Evolutionary conservation across 1,140 invertebrate species (phyloP).

Genomic region (Daktulosphaira vitifoliae): DNA sequence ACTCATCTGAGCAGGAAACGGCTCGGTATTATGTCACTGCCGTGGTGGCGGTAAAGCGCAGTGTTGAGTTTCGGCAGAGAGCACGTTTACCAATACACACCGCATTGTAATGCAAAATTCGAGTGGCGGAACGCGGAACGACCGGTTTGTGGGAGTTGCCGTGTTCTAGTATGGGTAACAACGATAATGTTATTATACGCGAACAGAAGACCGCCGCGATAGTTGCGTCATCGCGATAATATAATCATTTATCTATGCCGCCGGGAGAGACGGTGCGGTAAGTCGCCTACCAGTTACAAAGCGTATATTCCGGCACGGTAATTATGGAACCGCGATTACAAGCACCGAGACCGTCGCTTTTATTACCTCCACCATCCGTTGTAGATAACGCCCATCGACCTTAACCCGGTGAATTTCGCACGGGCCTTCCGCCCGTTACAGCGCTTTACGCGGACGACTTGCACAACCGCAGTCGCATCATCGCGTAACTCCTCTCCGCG

Average conservation of each 20-base stretch:
- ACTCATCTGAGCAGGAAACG: constrained; percentile 17
- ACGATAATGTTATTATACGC: too few species aligned
- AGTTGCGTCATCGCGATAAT: not conserved
- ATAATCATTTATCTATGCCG: not conserved
- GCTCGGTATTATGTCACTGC: not conserved
- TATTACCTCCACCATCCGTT: too few species aligned
- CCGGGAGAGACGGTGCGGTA: not conserved
- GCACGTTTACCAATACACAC: not conserved
- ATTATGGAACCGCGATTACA: too few species aligned
- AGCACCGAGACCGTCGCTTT: too few species aligned
- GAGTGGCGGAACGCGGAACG: not conserved
- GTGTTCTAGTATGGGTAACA: too few species aligned
- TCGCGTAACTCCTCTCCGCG: not conserved
- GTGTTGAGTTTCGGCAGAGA: not conserved
- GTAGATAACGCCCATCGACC: too few species aligned
- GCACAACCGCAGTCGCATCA: not conserved
- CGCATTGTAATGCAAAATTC: not conserved
- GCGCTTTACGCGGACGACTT: not conserved
- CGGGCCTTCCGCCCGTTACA: not conserved
- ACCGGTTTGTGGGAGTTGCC: not conserved
- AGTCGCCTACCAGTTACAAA: not conserved
- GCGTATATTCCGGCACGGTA: constrained; percentile 8
- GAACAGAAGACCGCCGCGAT: constrained; percentile 1
- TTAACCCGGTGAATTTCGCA: constrained; percentile 11
- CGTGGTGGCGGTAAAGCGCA: not conserved